Evolutionary conservation across 2,113 vertebrate genomes (phyloP).

Genomic region (Labeo catla): DNA sequence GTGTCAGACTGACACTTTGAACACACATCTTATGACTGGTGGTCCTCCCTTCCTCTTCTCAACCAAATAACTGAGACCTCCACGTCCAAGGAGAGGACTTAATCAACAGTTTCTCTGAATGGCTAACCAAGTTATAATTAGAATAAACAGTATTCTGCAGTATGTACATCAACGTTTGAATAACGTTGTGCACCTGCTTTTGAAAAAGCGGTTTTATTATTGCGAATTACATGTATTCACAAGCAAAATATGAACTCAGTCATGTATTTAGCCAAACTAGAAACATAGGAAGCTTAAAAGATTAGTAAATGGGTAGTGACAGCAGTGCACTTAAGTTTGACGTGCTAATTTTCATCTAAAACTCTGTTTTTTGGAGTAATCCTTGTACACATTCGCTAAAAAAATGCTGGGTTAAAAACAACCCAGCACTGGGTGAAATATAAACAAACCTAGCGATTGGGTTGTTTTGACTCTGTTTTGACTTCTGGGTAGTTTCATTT

Average conservation of each 20-base stretch:
- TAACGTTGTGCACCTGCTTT: neutral
- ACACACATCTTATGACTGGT: slow-evolving; percentile 64
- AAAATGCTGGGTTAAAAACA: too few relatives aligned
- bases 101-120: neutral
- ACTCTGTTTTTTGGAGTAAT: neutral
- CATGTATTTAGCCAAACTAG: neutral
- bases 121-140: neutral
- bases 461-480: too few relatives aligned
- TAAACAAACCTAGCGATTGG: too few relatives aligned
- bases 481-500: too few relatives aligned
- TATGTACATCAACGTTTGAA: neutral
- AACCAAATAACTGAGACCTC: slow-evolving; percentile 19
- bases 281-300: neutral
- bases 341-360: neutral
- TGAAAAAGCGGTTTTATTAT: neutral
- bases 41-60: slow-evolving; percentile 53
- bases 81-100: neutral
- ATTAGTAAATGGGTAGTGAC: neutral
- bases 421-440: too few relatives aligned
- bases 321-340: neutral
- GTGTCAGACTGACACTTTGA: slow-evolving; percentile 59
- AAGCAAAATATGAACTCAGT: slow-evolving; percentile 1
- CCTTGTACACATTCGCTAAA: neutral
- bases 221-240: neutral
- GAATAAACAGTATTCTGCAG: neutral